These are phyloP conservation scores for Aphis gossypii DNA, from an alignment of 1,140 invertebrate species.

Conservation along the genomic window DNA sequence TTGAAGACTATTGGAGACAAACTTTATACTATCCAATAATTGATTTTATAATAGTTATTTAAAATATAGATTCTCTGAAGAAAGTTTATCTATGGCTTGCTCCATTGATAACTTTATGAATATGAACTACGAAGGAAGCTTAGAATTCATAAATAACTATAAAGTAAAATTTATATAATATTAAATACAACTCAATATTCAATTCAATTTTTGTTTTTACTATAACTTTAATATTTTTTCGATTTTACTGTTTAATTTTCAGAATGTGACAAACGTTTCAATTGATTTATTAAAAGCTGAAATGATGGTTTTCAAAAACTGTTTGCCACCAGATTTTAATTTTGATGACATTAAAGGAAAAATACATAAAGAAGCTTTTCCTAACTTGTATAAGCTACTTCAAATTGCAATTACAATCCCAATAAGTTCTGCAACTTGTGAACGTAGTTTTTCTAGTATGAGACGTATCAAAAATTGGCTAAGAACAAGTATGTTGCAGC, in stretches of 20 bases:
- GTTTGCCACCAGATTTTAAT: no score
- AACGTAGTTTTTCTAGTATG: no score
- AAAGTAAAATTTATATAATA: not conserved
- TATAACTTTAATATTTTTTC: not conserved
- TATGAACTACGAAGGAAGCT: constrained; percentile 2
- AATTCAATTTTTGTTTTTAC: not conserved
- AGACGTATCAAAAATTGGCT: no score
- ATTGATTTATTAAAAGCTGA: not conserved
- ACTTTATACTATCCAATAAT: constrained; percentile 21
- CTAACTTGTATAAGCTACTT: no score
- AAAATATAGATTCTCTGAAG: constrained; percentile 15
- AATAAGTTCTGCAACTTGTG: no score
- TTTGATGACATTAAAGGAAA: no score
- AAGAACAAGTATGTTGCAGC: not conserved
- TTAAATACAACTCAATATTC: no score
- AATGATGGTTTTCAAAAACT: no score
- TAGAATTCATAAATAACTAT: constrained; percentile 18
- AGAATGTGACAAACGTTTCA: constrained; percentile 6
- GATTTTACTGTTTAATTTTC: not conserved
- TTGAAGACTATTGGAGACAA: not conserved
- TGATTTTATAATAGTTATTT: constrained; percentile 2
- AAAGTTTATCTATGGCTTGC: constrained; percentile 11
- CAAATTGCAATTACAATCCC: no score
- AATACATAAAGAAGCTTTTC: no score
- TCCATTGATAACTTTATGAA: constrained; percentile 10